Percentiles rank a stretch among this genome's conserved stretches.
These are phyloP conservation scores for Lithobates sylvaticus DNA, from an alignment of 2,797 vertebrate genomes.

Conservation along the genomic window DNA sequence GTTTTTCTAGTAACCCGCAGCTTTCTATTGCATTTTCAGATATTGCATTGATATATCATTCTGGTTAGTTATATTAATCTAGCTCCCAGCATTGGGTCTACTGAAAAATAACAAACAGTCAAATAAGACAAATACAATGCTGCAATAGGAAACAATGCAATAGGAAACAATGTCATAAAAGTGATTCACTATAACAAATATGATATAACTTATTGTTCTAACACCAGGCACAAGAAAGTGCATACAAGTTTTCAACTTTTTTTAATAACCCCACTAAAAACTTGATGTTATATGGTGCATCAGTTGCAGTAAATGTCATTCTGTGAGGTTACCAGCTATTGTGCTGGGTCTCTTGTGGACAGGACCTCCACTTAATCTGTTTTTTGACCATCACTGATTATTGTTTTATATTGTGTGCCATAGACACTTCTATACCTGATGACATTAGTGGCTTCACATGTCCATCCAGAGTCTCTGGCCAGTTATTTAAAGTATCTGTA, in stretches of 20 bases:
- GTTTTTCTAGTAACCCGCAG: slow-evolving; percentile 33
- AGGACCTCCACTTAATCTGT: too few relatives aligned
- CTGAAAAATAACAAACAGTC: background rate
- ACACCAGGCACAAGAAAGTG: background rate
- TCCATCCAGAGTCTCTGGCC: too few relatives aligned
- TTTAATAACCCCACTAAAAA: background rate
- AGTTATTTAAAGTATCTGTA: too few relatives aligned
- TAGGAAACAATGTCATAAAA: background rate
- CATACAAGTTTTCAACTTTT: background rate
- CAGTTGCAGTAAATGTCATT: too few relatives aligned
- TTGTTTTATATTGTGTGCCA: too few relatives aligned
- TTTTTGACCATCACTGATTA: too few relatives aligned
- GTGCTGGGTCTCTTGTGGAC: too few relatives aligned
- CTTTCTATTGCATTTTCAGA: slow-evolving; percentile 49
- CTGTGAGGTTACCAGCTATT: too few relatives aligned
- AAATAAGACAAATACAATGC: background rate
- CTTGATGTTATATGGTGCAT: background rate
- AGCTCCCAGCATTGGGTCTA: slow-evolving; percentile 10
- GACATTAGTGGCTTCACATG: too few relatives aligned
- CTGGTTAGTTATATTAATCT: slow-evolving; percentile 36
- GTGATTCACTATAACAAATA: background rate
- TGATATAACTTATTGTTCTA: background rate
- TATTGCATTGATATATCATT: slow-evolving; percentile 58
- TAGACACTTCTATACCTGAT: too few relatives aligned
- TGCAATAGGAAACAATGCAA: background rate